These are phyloP conservation scores for Phenganax stokvisi DNA, from an alignment of 92 coral and sea anemone species.

Conservation along the genomic window DNA sequence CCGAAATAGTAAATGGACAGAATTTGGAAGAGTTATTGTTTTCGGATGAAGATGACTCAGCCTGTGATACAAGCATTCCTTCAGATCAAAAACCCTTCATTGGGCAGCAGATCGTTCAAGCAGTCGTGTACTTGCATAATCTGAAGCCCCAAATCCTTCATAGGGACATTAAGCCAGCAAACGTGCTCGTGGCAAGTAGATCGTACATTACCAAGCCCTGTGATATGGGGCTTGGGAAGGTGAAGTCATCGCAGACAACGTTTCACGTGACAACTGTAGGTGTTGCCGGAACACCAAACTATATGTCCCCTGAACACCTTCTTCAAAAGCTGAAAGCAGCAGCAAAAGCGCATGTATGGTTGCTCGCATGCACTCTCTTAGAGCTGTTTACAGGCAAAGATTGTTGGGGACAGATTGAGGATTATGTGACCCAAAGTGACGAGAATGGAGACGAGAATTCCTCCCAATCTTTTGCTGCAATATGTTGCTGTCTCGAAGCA, in stretches of 20 bases:
- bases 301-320: constrained; percentile 36
- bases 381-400: constrained; percentile 38
- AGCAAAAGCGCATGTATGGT: constrained; percentile 44
- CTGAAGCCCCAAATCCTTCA: constrained; percentile 55
- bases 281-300: constrained; percentile 42
- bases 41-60: constrained; percentile 29
- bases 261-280: constrained; percentile 23
- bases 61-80: constrained; percentile 9
- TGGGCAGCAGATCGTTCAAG: constrained; percentile 47
- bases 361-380: constrained; percentile 47
- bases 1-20: constrained; percentile 37
- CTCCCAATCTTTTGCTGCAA: neutral
- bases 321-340: constrained; percentile 27
- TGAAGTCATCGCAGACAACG: constrained; percentile 40
- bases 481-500: neutral
- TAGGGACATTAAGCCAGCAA: constrained; percentile 67
- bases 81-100: constrained; percentile 10
- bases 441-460: neutral
- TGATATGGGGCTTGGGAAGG: constrained; percentile 45
- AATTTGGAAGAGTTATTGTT: constrained; percentile 48
- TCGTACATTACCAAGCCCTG: constrained; percentile 49
- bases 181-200: constrained; percentile 44
- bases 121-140: constrained; percentile 49
- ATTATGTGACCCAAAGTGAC: neutral
- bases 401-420: constrained; percentile 34